Evolutionary conservation across 2,113 vertebrate species (phyloP).

Genomic region (Carassius carassius): DNA sequence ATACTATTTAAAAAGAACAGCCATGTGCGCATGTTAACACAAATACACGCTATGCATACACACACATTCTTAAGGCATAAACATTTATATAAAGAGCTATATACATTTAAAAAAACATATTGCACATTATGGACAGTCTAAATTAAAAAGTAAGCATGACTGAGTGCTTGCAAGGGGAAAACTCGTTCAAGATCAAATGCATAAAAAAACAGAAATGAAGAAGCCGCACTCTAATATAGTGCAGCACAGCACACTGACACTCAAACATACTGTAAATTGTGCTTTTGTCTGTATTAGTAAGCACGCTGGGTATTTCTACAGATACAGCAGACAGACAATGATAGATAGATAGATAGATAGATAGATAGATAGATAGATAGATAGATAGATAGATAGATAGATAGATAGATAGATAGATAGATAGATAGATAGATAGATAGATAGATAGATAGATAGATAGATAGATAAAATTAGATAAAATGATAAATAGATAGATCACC

Average conservation of each 20-base stretch:
- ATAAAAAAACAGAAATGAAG: not conserved
- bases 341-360: not conserved
- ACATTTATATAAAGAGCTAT: constrained; percentile 14
- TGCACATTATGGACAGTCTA: not conserved
- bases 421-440: no score
- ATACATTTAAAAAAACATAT: not conserved
- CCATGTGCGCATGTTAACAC: constrained; percentile 1
- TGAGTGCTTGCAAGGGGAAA: not conserved
- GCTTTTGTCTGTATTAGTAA: not conserved
- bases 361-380: not conserved
- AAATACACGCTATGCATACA: constrained; percentile 11
- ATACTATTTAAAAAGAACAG: constrained; percentile 13
- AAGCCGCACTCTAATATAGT: not conserved
- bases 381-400: not conserved
- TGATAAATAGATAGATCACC: constrained; percentile 73
- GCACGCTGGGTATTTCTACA: constrained; percentile 1
- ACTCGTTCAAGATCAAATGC: not conserved
- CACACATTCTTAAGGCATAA: constrained; percentile 17
- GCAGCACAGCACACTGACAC: not conserved
- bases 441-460: no score
- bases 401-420: not conserved
- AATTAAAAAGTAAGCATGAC: constrained; percentile 1
- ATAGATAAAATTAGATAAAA: no score
- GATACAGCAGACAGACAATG: not conserved
- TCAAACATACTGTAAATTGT: not conserved